Evolutionary conservation across 1,140 invertebrate species (phyloP).

Genomic region (Drosophila baimaii): DNA sequence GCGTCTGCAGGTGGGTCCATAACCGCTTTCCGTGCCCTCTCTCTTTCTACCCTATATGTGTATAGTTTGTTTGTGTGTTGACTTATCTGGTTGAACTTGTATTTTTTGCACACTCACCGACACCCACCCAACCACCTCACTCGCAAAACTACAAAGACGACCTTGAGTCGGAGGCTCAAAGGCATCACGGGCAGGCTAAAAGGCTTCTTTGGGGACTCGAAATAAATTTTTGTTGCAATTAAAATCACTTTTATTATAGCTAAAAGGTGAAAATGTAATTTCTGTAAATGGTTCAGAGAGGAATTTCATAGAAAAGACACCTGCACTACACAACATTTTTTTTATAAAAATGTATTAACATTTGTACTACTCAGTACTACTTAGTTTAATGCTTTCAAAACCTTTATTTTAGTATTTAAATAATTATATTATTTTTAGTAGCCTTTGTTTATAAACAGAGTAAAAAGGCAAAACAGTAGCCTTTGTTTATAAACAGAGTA

Average conservation of each 20-base stretch:
- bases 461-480: too few relatives aligned
- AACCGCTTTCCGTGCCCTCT: conserved; percentile 32
- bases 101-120: conserved; percentile 36
- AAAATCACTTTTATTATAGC: neutral
- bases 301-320: neutral
- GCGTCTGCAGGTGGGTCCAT: conserved; percentile 62
- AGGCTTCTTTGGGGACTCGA: conserved; percentile 4
- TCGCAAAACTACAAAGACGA: conserved; percentile 14
- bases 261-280: neutral
- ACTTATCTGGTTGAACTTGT: conserved; percentile 54
- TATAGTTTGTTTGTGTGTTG: conserved; percentile 49
- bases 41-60: conserved; percentile 12
- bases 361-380: neutral
- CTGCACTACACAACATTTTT: too few relatives aligned
- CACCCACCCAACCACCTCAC: conserved; percentile 29
- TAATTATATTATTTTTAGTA: too few relatives aligned
- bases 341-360: neutral
- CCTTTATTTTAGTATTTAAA: too few relatives aligned
- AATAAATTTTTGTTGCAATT: neutral
- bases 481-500: too few relatives aligned
- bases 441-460: neutral
- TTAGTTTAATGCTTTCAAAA: too few relatives aligned
- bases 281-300: neutral
- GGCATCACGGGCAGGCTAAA: conserved; percentile 1
- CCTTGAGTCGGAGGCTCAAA: conserved; percentile 11